Evolutionary conservation across 2,888 invertebrate genomes (phyloP).

Genomic region (Omphaloscelis lunosa): DNA sequence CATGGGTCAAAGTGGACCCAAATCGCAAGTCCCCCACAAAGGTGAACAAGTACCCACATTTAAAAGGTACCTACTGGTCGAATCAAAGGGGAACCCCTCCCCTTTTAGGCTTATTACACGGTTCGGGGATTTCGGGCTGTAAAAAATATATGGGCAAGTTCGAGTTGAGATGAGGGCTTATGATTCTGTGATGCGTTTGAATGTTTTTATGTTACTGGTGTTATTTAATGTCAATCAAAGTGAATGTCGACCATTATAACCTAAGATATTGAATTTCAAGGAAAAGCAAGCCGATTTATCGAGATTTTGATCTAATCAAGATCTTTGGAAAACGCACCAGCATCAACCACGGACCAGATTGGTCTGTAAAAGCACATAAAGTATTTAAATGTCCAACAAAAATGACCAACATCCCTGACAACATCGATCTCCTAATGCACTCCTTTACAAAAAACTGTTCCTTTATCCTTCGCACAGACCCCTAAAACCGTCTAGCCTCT

Average conservation of each 20-base stretch:
- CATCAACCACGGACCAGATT: background rate
- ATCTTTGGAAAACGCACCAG: background rate
- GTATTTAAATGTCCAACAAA: background rate
- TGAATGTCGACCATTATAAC: too few species aligned
- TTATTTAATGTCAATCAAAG: background rate
- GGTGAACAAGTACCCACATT: constrained; percentile 82
- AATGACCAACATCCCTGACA: background rate
- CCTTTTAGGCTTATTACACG: constrained; percentile 88
- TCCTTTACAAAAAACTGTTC: background rate
- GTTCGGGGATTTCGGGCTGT: constrained; percentile 70
- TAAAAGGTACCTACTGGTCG: constrained; percentile 76
- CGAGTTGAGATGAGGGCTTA: constrained; percentile 27
- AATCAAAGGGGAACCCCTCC: constrained; percentile 82
- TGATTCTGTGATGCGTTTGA: constrained; percentile 20
- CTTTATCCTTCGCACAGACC: background rate
- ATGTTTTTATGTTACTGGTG: background rate
- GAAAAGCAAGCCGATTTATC: background rate
- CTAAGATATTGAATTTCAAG: background rate
- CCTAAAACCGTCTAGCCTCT: constrained; percentile 50
- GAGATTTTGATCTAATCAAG: background rate
- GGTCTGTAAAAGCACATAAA: background rate
- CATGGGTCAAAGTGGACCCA: constrained; percentile 76
- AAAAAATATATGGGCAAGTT: constrained; percentile 72
- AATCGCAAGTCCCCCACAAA: constrained; percentile 80
- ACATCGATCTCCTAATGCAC: background rate